Percentiles rank a stretch among this genome's conserved stretches.
phyloP scores from a whole-genome alignment of 2,113 vertebrate species.

The Nyctibius bracteatus region DNA sequence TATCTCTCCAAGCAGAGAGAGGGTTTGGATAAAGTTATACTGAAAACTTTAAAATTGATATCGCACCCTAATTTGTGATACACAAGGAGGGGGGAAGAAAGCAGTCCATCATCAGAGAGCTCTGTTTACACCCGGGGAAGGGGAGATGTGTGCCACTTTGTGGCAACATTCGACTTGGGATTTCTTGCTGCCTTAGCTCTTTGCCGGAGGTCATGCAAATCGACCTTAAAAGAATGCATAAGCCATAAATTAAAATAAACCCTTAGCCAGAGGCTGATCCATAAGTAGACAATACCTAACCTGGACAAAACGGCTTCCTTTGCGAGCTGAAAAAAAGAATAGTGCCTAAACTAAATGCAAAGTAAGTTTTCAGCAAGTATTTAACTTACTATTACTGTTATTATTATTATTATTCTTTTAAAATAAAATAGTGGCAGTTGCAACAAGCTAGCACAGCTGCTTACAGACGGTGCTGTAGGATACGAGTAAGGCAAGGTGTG shows the following conservation, averaged over 20 bases:
- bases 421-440: constrained; percentile 53
- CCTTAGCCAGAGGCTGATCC: constrained; percentile 82
- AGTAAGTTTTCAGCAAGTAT: constrained; percentile 80
- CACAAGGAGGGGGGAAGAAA: neutral
- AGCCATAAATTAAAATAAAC: constrained; percentile 95
- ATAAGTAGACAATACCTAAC: constrained; percentile 87
- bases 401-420: constrained; percentile 58
- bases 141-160: constrained; percentile 73
- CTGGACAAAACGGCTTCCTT: constrained; percentile 85
- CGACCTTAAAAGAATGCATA: constrained; percentile 95
- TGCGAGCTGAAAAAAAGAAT: constrained; percentile 75
- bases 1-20: constrained; percentile 38
- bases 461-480: constrained; percentile 48
- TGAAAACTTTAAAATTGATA: constrained; percentile 77
- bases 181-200: constrained; percentile 85
- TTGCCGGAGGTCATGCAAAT: constrained; percentile 88
- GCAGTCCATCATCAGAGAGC: constrained; percentile 48
- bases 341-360: constrained; percentile 76
- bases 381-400: constrained; percentile 39
- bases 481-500: constrained; percentile 42
- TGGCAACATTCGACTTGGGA: constrained; percentile 72
- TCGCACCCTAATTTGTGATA: constrained; percentile 63
- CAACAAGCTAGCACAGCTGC: constrained; percentile 25
- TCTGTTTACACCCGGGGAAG: constrained; percentile 59
- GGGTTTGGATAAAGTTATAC: constrained; percentile 70